A percentile compares a stretch with the other conserved stretches of the same genome.
These are phyloP conservation scores for Salmo trutta DNA, from an alignment of 2,797 vertebrate genomes.

Conservation along the genomic window DNA sequence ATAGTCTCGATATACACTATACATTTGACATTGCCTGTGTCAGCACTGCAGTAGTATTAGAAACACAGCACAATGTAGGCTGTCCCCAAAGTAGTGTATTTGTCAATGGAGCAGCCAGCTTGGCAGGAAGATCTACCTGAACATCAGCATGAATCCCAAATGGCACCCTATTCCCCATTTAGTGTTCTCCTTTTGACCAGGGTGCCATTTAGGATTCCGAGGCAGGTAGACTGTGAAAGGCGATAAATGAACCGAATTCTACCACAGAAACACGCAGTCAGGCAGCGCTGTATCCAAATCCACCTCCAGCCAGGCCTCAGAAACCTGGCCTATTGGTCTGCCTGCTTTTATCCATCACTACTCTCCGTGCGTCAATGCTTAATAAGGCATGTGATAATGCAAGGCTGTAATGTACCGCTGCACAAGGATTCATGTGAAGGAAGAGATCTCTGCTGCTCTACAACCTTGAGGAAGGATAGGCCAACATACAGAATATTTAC, in stretches of 20 bases:
- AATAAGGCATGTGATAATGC: conserved; percentile 14
- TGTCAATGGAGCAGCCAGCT: not conserved
- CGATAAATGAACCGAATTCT: conserved; percentile 41
- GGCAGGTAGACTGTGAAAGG: conserved; percentile 35
- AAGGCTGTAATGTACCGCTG: conserved; percentile 6
- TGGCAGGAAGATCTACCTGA: no score
- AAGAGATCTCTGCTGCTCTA: conserved; percentile 4
- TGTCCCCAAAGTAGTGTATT: conserved; percentile 13
- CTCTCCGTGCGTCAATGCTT: conserved; percentile 33
- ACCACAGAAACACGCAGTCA: conserved; percentile 25
- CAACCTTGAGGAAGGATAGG: conserved; percentile 19
- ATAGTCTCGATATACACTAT: not conserved
- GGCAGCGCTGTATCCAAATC: conserved; percentile 35
- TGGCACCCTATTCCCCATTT: not conserved
- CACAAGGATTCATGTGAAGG: not conserved
- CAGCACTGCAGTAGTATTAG: not conserved
- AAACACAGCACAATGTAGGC: not conserved
- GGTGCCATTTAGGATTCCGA: not conserved
- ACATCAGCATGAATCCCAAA: no score
- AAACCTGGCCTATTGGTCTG: conserved; percentile 1
- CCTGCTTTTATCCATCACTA: conserved; percentile 21
- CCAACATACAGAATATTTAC: conserved; percentile 22
- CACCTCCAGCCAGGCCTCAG: conserved; percentile 4
- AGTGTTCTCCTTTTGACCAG: not conserved
- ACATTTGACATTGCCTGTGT: not conserved